phyloP scores from a whole-genome alignment of 2,113 vertebrate species.

The Nettapus auritus region DNA sequence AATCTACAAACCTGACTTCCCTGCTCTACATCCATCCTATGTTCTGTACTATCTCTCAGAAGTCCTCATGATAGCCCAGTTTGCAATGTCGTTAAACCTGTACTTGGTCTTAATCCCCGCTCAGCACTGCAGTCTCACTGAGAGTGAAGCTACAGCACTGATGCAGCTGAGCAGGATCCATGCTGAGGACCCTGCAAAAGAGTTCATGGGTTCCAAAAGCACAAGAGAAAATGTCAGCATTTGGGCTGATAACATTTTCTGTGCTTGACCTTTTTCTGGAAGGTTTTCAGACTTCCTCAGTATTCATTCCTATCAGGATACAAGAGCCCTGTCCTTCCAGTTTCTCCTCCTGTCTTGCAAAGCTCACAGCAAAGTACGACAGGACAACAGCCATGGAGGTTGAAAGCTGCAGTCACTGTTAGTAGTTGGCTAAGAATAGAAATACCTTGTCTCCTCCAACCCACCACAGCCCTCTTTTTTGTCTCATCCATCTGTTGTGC shows the following conservation, averaged over 20 bases:
- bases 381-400: neutral
- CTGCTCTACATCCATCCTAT: neutral
- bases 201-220: neutral
- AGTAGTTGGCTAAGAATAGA: neutral
- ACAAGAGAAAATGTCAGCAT: neutral
- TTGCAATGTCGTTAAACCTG: neutral
- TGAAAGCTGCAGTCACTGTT: neutral
- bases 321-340: neutral
- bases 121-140: neutral
- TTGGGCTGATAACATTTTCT: neutral
- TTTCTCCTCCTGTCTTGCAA: neutral
- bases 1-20: neutral
- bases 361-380: neutral
- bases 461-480: slow-evolving; percentile 15
- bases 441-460: slow-evolving; percentile 15
- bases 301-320: neutral
- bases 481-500: slow-evolving; percentile 32
- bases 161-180: neutral
- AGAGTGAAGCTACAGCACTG: neutral
- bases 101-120: neutral
- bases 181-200: neutral
- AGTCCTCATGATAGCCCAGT: neutral
- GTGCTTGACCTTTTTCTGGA: neutral
- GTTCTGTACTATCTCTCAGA: neutral
- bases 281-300: neutral